These are phyloP conservation scores for Galeopsomyia nigrocyanea DNA, from an alignment of 2,888 invertebrate species.

Conservation along the genomic window DNA sequence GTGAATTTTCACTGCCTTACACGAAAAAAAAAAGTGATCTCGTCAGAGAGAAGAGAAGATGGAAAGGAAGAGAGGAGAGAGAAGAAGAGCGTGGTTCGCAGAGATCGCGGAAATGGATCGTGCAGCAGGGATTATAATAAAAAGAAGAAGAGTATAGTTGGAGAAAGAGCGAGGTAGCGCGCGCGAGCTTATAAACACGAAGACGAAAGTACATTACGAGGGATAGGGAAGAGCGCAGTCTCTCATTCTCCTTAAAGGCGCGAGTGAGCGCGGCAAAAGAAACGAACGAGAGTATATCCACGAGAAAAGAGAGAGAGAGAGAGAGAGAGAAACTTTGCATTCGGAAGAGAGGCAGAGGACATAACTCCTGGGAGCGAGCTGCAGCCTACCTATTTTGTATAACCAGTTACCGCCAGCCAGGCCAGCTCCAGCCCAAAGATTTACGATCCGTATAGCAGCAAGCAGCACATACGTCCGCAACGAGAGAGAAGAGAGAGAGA, in stretches of 20 bases:
- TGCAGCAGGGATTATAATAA: not conserved
- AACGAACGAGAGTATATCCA: too few species aligned
- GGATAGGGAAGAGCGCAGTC: constrained; percentile 18
- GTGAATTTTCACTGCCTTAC: too few species aligned
- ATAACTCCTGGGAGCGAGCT: constrained; percentile 57
- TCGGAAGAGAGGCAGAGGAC: constrained; percentile 56
- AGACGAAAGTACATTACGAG: constrained; percentile 29
- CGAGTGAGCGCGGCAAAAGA: too few species aligned
- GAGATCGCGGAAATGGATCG: constrained; percentile 3
- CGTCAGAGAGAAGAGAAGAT: not conserved
- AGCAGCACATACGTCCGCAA: too few species aligned
- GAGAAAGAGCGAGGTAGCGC: not conserved
- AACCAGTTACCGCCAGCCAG: constrained; percentile 63
- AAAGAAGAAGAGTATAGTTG: not conserved
- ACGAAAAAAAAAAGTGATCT: not conserved
- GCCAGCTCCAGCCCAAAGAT: constrained; percentile 51
- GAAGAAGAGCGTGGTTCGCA: not conserved
- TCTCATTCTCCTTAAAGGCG: too few species aligned
- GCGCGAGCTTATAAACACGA: too few species aligned
- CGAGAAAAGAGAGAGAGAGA: too few species aligned
- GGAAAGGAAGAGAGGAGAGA: not conserved
- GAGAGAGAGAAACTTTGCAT: constrained; percentile 57
- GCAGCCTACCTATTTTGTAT: constrained; percentile 63
- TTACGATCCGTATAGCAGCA: constrained; percentile 58
- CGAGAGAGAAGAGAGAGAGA: too few species aligned